Evolutionary conservation across 2,113 vertebrate species (phyloP), one percentile per base, ranked within the genome.

Genomic region (Thomomys bottae): DNA sequence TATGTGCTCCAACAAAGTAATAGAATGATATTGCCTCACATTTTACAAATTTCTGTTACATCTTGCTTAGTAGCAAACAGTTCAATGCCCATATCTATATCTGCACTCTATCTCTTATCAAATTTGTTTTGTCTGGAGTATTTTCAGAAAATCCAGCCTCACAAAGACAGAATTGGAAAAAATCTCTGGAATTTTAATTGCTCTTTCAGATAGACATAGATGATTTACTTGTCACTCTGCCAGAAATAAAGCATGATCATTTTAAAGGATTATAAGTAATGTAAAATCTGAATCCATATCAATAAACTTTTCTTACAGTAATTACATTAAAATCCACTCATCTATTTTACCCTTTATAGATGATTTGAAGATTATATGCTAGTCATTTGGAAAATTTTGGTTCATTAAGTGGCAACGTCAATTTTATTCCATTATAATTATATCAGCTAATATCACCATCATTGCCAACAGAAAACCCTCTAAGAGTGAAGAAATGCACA

Each of bases 21-120:
- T 66, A 63, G 63, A 87, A 81, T 49, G 15, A 24, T 2, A 70
- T 49, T 75, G 24, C 36, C 15, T 91, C 54, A 45, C 30, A 34
- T 86, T 81, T 82, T 32, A 66, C 26, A 94, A 73, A 88, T 59
- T 11, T 88, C 49, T 70, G 88, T 80, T 64, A 54, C 67, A 12
- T 84, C 32, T 36, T 36, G 12, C 11, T 23, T 36, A 34, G 61
- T 84, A 54, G 24, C 84, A 77, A 8, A 45, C 8, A 30, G 20
- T 6, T 70, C 7, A n/a, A 32, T 79, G 34, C 42, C 73, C 66
- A 64, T 26, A 70, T 75, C n/a, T 66, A 15, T 1, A 40, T 89
- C 42, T 71, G 4, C 20, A 59, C 45, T 85, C 24, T 78, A 4
- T 79, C 40, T 75, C 2, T 91, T 66, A 42, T 12, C 18, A 15